Conservation (phyloP, 2,797 vertebrate species). For the Chloroceryle inda region DNA sequence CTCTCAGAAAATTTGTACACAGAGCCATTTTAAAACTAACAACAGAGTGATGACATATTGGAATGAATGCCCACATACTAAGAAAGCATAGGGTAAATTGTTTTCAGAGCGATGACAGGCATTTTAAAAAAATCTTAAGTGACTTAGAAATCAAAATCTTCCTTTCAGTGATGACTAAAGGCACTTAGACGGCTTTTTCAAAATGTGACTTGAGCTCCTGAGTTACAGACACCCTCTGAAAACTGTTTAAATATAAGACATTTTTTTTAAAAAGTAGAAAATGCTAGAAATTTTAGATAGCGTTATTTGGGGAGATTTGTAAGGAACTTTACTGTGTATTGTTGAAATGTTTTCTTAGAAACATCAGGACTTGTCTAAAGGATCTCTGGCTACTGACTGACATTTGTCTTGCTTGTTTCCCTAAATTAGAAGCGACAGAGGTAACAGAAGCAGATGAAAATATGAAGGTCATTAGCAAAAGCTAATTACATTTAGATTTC, state of each 20-base stretch:
- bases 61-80: background rate
- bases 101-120: slow-evolving; percentile 30
- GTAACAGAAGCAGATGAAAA: background rate
- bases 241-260: background rate
- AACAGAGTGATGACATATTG: slow-evolving; percentile 51
- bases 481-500: background rate
- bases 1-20: background rate
- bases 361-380: background rate
- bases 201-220: background rate
- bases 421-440: background rate
- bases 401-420: background rate
- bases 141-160: slow-evolving; percentile 15
- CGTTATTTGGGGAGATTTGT: background rate
- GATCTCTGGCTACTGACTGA: background rate
- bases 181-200: background rate
- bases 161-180: slow-evolving; percentile 3
- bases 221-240: background rate
- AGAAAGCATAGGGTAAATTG: slow-evolving; percentile 7
- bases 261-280: background rate
- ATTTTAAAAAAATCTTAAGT: background rate
- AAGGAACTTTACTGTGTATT: background rate
- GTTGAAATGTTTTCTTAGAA: background rate
- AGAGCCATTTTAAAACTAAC: slow-evolving; percentile 26
- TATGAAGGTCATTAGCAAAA: background rate
- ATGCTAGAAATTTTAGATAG: background rate